Percentiles rank a stretch among this genome's conserved stretches.
phyloP scores from a whole-genome alignment of 1,140 invertebrate species.

The Bilobella aurantiaca region DNA sequence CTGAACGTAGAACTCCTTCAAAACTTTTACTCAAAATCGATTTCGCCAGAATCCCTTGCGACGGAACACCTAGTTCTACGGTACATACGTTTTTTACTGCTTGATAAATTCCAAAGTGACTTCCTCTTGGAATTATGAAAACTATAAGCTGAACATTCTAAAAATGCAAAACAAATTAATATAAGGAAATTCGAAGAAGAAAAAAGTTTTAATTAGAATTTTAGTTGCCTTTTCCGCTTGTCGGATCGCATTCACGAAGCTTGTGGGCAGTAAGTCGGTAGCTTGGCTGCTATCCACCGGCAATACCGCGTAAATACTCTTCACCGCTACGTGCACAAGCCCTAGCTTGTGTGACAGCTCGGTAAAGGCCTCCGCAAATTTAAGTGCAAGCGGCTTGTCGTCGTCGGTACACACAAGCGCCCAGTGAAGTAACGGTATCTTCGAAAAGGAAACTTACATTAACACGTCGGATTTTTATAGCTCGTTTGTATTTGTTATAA shows the following conservation, averaged over 20 bases:
- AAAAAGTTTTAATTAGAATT: neutral
- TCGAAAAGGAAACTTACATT: neutral
- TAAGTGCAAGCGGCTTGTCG: neutral
- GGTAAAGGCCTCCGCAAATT: neutral
- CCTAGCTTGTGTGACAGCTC: neutral
- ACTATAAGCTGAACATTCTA: neutral
- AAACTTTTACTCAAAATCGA: constrained; percentile 62
- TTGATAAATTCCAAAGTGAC: neutral
- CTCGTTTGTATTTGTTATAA: neutral
- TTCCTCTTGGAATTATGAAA: neutral
- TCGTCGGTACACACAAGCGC: neutral
- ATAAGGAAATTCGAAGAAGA: neutral
- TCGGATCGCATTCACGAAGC: neutral
- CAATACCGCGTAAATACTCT: neutral
- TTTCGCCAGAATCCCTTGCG: constrained; percentile 54
- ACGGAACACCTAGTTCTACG: constrained; percentile 54
- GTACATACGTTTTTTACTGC: neutral
- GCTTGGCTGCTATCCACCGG: neutral
- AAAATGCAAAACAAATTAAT: neutral
- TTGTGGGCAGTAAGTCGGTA: neutral
- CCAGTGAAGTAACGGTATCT: neutral
- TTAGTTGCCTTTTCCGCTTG: neutral
- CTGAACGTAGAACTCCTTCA: constrained; percentile 71
- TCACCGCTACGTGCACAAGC: neutral
- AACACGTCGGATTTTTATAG: neutral